Evolutionary conservation across 2,113 vertebrate genomes (phyloP).

Genomic region (Toxotes jaculatrix): DNA sequence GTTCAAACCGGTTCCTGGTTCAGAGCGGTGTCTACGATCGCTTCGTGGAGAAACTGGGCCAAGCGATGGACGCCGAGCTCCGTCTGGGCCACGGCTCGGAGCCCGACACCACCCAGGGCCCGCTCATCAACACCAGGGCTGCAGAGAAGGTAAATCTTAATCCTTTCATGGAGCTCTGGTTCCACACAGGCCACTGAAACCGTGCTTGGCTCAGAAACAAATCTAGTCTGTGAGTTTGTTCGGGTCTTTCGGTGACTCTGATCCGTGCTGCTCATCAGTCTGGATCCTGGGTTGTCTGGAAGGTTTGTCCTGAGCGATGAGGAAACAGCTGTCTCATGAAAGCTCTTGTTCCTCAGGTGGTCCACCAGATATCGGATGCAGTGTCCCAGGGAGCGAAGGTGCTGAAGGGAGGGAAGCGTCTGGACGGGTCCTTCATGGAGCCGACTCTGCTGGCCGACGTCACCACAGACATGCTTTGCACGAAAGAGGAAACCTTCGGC

Average conservation of each 20-base stretch:
- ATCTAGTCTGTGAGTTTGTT: too few species aligned
- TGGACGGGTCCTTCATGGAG: constrained; percentile 92
- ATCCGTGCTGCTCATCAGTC: too few species aligned
- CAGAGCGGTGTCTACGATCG: constrained; percentile 90
- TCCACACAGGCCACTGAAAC: neutral
- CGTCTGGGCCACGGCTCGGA: constrained; percentile 91
- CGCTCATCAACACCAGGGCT: constrained; percentile 92
- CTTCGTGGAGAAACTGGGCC: constrained; percentile 89
- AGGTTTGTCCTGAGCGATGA: too few species aligned
- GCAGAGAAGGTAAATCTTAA: constrained; percentile 88
- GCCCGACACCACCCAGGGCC: constrained; percentile 92
- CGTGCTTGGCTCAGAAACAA: too few species aligned
- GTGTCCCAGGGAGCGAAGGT: constrained; percentile 90
- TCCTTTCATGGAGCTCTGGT: neutral
- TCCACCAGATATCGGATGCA: constrained; percentile 89
- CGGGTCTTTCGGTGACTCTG: too few species aligned
- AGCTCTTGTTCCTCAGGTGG: constrained; percentile 83
- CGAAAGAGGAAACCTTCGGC: constrained; percentile 93
- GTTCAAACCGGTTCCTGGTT: constrained; percentile 95
- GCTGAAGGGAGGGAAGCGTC: constrained; percentile 90
- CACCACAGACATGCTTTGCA: constrained; percentile 91
- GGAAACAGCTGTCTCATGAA: neutral
- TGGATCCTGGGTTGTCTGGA: too few species aligned
- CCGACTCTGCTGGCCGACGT: constrained; percentile 92
- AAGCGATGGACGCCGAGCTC: constrained; percentile 88